Conservation (phyloP, 2,888 invertebrate genomes). For the Oeneis ivallda region DNA sequence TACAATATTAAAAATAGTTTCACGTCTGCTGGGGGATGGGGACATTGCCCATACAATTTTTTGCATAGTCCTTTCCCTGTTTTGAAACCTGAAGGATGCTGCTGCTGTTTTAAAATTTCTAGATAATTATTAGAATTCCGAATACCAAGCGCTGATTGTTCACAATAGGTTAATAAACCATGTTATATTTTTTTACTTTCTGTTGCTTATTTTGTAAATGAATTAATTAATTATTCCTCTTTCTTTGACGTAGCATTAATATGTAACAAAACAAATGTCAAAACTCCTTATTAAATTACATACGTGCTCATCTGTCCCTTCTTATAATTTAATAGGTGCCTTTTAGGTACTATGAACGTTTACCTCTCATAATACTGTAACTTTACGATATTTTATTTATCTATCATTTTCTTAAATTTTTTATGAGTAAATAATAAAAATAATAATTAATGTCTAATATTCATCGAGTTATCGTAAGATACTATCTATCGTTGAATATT, state of each 20-base stretch:
- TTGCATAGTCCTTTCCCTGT: no score
- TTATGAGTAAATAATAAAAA: background rate
- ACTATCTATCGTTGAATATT: background rate
- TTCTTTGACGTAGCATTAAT: background rate
- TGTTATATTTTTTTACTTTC: background rate
- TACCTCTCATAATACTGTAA: background rate
- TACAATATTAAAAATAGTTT: no score
- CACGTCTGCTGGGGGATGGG: no score
- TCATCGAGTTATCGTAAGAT: background rate
- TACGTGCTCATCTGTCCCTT: background rate
- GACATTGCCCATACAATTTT: no score
- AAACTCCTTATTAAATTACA: background rate
- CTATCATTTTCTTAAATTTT: background rate
- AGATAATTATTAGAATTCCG: background rate
- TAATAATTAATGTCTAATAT: background rate
- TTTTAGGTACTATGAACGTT: background rate
- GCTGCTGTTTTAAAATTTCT: constrained; percentile 5
- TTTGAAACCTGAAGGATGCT: background rate
- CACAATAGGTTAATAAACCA: background rate
- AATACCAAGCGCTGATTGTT: background rate
- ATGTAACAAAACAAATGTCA: background rate
- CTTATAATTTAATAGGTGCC: background rate
- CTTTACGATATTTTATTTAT: background rate
- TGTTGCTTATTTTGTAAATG: background rate
- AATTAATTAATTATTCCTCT: background rate